Evolutionary conservation across 2,888 invertebrate species (phyloP).

Genomic region (Limnephilus marmoratus): DNA sequence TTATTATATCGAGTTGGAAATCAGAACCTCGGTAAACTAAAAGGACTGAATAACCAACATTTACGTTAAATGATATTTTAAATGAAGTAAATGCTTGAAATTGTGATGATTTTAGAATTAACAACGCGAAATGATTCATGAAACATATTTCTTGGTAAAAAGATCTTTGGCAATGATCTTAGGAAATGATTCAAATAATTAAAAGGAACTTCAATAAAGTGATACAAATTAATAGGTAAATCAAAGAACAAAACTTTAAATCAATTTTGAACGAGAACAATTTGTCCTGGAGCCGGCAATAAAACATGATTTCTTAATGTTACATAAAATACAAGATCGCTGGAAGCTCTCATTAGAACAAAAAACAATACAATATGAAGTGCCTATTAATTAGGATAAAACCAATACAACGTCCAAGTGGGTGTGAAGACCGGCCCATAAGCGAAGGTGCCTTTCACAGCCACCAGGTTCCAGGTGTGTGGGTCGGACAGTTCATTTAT

Average conservation of each 20-base stretch:
- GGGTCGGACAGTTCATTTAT: slow-evolving; percentile 61
- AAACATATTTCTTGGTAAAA: background rate
- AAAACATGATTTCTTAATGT: background rate
- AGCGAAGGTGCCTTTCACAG: slow-evolving; percentile 39
- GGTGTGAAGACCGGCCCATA: slow-evolving; percentile 36
- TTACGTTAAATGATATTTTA: background rate
- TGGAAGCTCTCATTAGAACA: slow-evolving; percentile 52
- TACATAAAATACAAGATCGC: slow-evolving; percentile 38
- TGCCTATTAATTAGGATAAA: slow-evolving; percentile 53
- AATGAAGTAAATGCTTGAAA: background rate
- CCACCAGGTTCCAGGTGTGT: slow-evolving; percentile 57
- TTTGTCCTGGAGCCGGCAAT: background rate
- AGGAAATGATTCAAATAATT: slow-evolving; percentile 49
- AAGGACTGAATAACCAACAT: background rate
- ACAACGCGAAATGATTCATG: background rate
- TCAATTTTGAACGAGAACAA: slow-evolving; percentile 21
- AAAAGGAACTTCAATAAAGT: slow-evolving; percentile 42
- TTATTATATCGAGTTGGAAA: background rate
- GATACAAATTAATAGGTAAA: background rate
- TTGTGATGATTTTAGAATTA: background rate
- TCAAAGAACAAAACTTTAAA: slow-evolving; percentile 17
- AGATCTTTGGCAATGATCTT: slow-evolving; percentile 64
- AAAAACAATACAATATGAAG: slow-evolving; percentile 52
- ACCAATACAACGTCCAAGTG: slow-evolving; percentile 40
- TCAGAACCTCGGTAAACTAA: background rate